A percentile compares a stretch with the other conserved stretches of the same genome.
Conservation (phyloP, 1,140 invertebrate species). For the Meteorus sp. region DNA sequence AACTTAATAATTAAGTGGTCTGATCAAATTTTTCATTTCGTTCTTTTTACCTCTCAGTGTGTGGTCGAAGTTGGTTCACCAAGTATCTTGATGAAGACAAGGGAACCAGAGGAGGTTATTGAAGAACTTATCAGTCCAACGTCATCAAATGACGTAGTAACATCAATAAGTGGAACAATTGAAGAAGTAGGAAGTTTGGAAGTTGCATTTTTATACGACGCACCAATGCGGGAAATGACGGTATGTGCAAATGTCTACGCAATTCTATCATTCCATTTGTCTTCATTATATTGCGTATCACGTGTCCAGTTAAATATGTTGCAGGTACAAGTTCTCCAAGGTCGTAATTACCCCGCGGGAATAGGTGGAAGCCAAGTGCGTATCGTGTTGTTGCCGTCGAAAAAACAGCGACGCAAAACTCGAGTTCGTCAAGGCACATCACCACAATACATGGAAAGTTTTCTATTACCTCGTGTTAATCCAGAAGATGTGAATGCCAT, state of each 20-base stretch:
- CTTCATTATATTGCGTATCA: neutral
- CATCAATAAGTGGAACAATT: constrained; percentile 40
- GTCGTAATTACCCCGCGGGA: constrained; percentile 74
- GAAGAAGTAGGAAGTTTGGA: constrained; percentile 77
- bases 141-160: constrained; percentile 44
- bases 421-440: constrained; percentile 85
- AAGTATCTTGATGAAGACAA: constrained; percentile 46
- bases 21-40: neutral
- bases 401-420: constrained; percentile 92
- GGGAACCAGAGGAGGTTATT: constrained; percentile 48
- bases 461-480: constrained; percentile 87
- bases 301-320: neutral
- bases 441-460: constrained; percentile 90
- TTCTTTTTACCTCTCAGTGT: constrained; percentile 39
- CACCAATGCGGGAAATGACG: constrained; percentile 86
- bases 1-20: neutral
- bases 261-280: neutral
- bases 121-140: constrained; percentile 40
- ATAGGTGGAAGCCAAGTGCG: constrained; percentile 81
- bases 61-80: constrained; percentile 53
- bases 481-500: constrained; percentile 91
- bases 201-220: constrained; percentile 85
- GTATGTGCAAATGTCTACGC: constrained; percentile 47
- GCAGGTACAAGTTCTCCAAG: constrained; percentile 80
- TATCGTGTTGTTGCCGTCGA: constrained; percentile 82